Percentiles rank a stretch among this genome's conserved stretches.
Conservation (phyloP, 2,888 invertebrate genomes). For the Machimus atricapillus region DNA sequence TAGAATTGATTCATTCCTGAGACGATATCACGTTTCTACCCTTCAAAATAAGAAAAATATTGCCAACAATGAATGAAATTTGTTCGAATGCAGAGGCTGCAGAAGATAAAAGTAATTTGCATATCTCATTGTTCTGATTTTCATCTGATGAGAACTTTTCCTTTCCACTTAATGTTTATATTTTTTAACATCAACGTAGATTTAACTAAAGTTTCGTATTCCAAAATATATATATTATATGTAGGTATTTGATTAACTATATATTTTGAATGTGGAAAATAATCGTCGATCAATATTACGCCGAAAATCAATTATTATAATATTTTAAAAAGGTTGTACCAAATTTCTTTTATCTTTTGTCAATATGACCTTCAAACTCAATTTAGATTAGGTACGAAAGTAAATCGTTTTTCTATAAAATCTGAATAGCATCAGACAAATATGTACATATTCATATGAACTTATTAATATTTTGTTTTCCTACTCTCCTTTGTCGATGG, state of each 20-base stretch:
- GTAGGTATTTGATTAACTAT: background rate
- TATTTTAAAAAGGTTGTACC: too few species aligned
- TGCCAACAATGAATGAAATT: background rate
- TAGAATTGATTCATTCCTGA: slow-evolving; percentile 9
- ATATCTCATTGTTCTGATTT: background rate
- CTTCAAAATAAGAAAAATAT: background rate
- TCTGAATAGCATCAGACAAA: too few species aligned
- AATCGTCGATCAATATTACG: too few species aligned
- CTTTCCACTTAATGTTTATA: background rate
- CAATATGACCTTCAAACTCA: too few species aligned
- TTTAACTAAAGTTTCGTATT: background rate
- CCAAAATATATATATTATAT: too few species aligned
- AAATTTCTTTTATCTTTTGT: too few species aligned
- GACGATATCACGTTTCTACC: background rate
- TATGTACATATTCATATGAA: too few species aligned
- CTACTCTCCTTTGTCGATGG: background rate
- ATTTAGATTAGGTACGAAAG: too few species aligned
- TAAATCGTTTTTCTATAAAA: too few species aligned
- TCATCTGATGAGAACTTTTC: background rate
- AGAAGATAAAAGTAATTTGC: background rate
- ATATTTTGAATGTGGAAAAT: too few species aligned
- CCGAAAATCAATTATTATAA: too few species aligned
- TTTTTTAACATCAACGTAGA: background rate
- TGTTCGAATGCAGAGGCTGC: background rate
- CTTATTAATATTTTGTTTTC: background rate